Conservation (phyloP, 2,888 invertebrate genomes). For the Labia minor region DNA sequence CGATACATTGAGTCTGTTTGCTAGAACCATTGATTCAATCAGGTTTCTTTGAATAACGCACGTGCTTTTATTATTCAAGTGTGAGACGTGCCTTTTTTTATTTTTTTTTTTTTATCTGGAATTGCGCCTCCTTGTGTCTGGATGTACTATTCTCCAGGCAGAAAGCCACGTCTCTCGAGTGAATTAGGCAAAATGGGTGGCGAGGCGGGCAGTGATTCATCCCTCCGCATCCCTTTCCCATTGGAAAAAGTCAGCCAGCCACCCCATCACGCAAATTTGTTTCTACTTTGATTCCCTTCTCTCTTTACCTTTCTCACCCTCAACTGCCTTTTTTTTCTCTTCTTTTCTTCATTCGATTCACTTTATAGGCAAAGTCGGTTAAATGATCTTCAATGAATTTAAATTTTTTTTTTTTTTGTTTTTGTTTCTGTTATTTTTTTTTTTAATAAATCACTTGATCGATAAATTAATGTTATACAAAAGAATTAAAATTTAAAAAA, state of each 20-base stretch:
- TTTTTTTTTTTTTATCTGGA: constrained; percentile 1
- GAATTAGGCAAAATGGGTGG: constrained; percentile 13
- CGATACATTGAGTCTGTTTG: constrained; percentile 13
- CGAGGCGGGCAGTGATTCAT: not conserved
- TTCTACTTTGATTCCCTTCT: constrained; percentile 8
- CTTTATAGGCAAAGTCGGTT: not conserved
- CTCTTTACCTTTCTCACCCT: not conserved
- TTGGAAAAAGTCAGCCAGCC: not conserved
- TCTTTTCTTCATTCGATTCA: not conserved
- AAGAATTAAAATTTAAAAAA: no score
- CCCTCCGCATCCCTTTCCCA: not conserved
- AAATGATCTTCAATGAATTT: not conserved
- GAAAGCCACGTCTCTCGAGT: constrained; percentile 7
- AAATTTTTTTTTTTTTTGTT: constrained; percentile 19
- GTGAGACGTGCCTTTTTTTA: not conserved
- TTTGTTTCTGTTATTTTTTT: no score
- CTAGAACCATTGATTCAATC: not conserved
- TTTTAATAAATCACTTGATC: not conserved
- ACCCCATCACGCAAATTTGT: constrained; percentile 15
- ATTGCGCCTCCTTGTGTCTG: not conserved
- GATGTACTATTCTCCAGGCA: not conserved
- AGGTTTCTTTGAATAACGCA: constrained; percentile 8
- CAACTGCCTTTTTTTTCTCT: no score
- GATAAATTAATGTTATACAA: no score
- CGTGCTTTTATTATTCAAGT: constrained; percentile 13